Base-by-base conservation (phyloP, 2,113 vertebrate genomes). In the Melanerpes aurifrons region DNA sequence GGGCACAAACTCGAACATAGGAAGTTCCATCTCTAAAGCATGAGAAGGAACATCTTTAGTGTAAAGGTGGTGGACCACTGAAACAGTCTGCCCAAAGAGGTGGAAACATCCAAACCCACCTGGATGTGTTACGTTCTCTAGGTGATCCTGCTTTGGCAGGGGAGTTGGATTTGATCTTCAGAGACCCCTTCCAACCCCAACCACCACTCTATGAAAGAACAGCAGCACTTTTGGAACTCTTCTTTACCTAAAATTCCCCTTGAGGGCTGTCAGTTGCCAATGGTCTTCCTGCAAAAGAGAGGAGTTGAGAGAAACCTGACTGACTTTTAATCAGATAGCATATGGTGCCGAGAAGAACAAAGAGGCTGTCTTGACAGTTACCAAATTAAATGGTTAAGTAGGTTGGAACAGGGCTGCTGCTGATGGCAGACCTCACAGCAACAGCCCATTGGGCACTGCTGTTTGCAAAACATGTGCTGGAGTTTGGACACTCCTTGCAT, bases 351-450 rank as follows among this genome's bases (percentile, higher is more conserved):
- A 87, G 82, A 75, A 89, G 82, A 87, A 85, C 75, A 89, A 89
- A 92, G 80, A 92, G 48, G 48, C 58, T 66, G 9, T 77, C 35
- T 45, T 86, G 87, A 93, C 85, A 45, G 87, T 76, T 86, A 87
- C 76, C 79, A 77, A 91, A 94, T 93, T 85, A 93, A 91, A 93
- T 69, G 79, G 91, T 87, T 94, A 96, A 92, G 82, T 58, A 83
- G 92, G 82, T 69, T 95, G 94, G 87, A 96, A 86, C 57, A 3
- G 64, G 75, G n/a, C 72, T 86, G 87, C 57, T 0, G n/a, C 79
- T 87, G 87, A 69, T 94, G 91, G 91, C 89, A 95, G 61, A 87
- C 56, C 72, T 12, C 71, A 69, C 68, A 77, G 94, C 53, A 79
- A 32, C 67, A 96, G 75, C 74, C 79, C 87, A 62, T 15, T 35